Base-by-base conservation (phyloP, 2,113 vertebrate genomes). In the Panthera leo region DNA sequence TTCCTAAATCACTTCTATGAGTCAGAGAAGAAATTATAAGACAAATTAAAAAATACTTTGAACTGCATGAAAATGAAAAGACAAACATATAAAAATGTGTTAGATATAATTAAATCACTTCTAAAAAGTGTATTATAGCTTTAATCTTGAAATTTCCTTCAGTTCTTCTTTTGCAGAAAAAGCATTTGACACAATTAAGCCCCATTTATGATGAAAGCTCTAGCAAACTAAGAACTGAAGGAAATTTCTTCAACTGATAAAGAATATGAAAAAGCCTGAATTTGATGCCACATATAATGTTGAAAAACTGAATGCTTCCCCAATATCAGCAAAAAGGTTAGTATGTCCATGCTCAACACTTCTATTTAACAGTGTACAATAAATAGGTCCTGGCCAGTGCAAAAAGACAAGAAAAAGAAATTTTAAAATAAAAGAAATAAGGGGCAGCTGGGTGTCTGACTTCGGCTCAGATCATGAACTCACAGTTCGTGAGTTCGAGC, bases 11-110 rank as follows among this genome's bases (percentile, higher is more conserved):
- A 91, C 7, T 63, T 10, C 48, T 42, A 79, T n/a, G 19, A 18
- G 8, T 71, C 63, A 92, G 79, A 86, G 39, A 87, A 95, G 21
- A 92, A 95, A 70, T 91, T 68, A 48, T 21, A 91, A 48, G 71
- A 87, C 65, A 87, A 92, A 82, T n/a, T 82, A 65, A 45, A 91
- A 92, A 88, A 75, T 36, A 88, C 29, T 88, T 61, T 39, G 18
- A 75, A 83, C 5, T 73, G n/a, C 55, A 92, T 75, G 23, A 75
- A 95, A 92, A 88, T 73, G 45, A 87, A 83, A 65, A 63, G 12
- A 45, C 7, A 48, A 48, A 10, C 4, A 23, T 34, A 86, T 21
- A 51, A 87, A 34, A 73, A 68, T 61, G 18, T 76, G 19, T 73
- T 14, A 25, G 45, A 67, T 92, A 7, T 73, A 73, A 80, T 42